These are phyloP conservation scores for Noctua janthina DNA, from an alignment of 2,888 invertebrate species.

Conservation along the genomic window DNA sequence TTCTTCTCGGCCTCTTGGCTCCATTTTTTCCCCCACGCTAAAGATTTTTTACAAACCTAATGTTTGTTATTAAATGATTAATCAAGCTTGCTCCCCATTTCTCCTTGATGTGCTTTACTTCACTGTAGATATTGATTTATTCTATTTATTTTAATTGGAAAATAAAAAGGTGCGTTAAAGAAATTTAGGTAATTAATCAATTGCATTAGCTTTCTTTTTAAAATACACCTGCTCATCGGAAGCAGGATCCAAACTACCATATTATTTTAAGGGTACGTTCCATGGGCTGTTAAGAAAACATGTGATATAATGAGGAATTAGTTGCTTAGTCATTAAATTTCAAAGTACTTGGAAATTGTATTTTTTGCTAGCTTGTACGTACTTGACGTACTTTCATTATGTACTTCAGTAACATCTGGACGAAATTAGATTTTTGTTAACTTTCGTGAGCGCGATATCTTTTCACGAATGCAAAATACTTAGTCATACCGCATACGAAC, in stretches of 20 bases:
- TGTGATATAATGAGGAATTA: constrained; percentile 1
- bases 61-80: not conserved
- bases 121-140: not conserved
- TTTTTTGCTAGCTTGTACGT: not conserved
- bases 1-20: too few species aligned
- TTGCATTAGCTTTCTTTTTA: not conserved
- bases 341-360: not conserved
- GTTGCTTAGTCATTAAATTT: not conserved
- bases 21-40: not conserved
- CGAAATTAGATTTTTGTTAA: not conserved
- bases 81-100: not conserved
- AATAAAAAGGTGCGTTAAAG: not conserved
- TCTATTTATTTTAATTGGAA: not conserved
- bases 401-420: not conserved
- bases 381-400: too few species aligned
- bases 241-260: not conserved
- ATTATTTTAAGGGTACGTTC: not conserved
- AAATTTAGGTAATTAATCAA: not conserved
- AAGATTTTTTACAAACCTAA: not conserved
- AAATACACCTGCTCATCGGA: not conserved
- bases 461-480: not conserved
- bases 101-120: not conserved
- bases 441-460: too few species aligned
- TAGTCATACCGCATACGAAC: not conserved
- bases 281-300: constrained; percentile 3